Evolutionary conservation across 2,113 vertebrate genomes (phyloP), one percentile per base, ranked within the genome.

Genomic region (Tragelaphus scriptus): DNA sequence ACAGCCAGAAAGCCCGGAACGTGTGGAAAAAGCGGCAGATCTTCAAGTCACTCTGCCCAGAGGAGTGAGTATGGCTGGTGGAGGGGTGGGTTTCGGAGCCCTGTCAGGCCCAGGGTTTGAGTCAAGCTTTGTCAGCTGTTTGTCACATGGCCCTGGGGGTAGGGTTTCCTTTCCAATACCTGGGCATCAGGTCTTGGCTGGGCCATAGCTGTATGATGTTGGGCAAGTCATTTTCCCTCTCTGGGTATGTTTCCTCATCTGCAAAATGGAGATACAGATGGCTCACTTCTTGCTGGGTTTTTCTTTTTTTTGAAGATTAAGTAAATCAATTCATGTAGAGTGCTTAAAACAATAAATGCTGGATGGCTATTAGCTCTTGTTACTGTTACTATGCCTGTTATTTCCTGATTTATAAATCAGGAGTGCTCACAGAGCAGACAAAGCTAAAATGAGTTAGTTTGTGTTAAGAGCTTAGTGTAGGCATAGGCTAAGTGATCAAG

Each of bases 1-100:
- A 99, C 63, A 96, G 97, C 95, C 99, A 99, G 91, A 99, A 99
- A 95, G 99, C 99, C 1, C 98, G 97, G 93, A 99, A 99, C 81
- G 0, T 58, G 0, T 98, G 97, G 97, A 99, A 99, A 97, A 99
- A 99, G 98, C 98, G 56, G 68, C 98, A 99, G 94, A 98, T 99
- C 95, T 98, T 99, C 61, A 98, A 96, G 90, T 99, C 99, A 0
- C 55, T 99, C 30, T 97, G 12, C 99, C 98, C 85, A 32, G 94
- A 98, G 28, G 98, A 98, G 99, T 99, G 95, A 99, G 99, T 85
- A 30, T 55, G 1, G 0, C 10, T 19, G 58, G 14, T 21, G 25
- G 55, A 9, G 7, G 19, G 59, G 19, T 14, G 44, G 19, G 40
- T 32, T 44, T 14, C 0, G 21, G 40, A 26, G 56, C 26, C 6